phyloP scores from a whole-genome alignment of 2,888 invertebrate genomes.

The Fissipunctia ypsillon region DNA sequence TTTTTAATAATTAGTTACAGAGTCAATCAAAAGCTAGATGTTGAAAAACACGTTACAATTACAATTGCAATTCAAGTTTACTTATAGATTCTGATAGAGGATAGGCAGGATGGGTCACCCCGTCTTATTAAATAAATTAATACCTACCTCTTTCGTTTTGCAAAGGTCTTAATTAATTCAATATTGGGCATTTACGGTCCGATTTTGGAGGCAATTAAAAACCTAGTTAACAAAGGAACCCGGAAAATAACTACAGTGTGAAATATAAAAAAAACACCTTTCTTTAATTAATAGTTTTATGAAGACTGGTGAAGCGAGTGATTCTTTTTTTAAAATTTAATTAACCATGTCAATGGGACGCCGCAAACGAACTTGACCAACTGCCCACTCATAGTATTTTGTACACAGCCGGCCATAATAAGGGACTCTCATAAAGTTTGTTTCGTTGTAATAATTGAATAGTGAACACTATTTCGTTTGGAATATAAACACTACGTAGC shows the following conservation, averaged over 20 bases:
- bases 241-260: not conserved
- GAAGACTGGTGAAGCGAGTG: constrained; percentile 53
- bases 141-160: not conserved
- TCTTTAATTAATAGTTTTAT: constrained; percentile 31
- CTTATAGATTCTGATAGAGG: not conserved
- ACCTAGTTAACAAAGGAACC: not conserved
- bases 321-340: constrained; percentile 71
- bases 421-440: constrained; percentile 5
- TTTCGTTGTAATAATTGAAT: not conserved
- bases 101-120: not conserved
- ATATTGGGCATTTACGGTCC: not conserved
- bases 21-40: no score
- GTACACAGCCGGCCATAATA: constrained; percentile 58
- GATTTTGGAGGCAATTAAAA: constrained; percentile 3
- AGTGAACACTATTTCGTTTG: constrained; percentile 2
- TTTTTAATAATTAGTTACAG: not conserved
- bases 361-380: constrained; percentile 67
- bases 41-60: not conserved
- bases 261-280: constrained; percentile 12
- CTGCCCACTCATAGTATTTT: constrained; percentile 62
- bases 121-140: not conserved
- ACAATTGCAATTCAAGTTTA: no score
- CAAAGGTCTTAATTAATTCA: not conserved
- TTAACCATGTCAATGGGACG: constrained; percentile 78
- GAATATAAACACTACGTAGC: not conserved